Conservation (phyloP, 2,888 invertebrate species). For the Resseliella maxima region DNA sequence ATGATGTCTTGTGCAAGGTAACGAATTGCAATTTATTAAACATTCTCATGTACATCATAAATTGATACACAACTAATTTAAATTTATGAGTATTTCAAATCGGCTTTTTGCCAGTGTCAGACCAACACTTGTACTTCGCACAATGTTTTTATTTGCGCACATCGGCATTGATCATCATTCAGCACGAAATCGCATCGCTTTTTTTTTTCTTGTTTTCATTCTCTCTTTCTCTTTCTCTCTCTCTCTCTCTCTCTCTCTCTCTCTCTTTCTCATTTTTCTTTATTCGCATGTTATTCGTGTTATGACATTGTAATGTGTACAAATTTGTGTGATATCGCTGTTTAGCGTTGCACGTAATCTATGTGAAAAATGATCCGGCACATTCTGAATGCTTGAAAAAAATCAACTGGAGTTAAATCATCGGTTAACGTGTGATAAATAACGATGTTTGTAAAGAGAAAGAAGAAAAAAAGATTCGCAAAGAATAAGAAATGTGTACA, state of each 20-base stretch:
- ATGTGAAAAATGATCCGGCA: constrained; percentile 29
- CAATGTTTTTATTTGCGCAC: neutral
- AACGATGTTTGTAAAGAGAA: neutral
- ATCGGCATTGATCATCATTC: constrained; percentile 2
- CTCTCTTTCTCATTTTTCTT: too few species aligned
- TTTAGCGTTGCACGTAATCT: constrained; percentile 17
- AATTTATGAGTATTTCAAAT: constrained; percentile 20
- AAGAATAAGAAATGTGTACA: neutral
- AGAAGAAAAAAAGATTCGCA: neutral
- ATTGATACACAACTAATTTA: constrained; percentile 40
- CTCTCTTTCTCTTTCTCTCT: too few species aligned
- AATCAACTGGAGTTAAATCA: constrained; percentile 25
- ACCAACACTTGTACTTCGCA: neutral
- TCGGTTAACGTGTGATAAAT: constrained; percentile 7
- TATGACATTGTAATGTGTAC: constrained; percentile 48
- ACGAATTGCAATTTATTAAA: constrained; percentile 45
- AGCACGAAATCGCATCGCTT: neutral
- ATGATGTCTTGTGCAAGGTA: neutral
- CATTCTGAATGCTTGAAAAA: neutral
- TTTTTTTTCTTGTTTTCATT: neutral
- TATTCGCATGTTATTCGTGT: too few species aligned
- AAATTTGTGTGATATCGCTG: constrained; percentile 39
- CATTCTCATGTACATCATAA: constrained; percentile 27
- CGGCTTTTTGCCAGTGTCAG: neutral
- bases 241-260: too few species aligned